Conservation (phyloP, 2,797 vertebrate genomes). For the Labeo calbasu region DNA sequence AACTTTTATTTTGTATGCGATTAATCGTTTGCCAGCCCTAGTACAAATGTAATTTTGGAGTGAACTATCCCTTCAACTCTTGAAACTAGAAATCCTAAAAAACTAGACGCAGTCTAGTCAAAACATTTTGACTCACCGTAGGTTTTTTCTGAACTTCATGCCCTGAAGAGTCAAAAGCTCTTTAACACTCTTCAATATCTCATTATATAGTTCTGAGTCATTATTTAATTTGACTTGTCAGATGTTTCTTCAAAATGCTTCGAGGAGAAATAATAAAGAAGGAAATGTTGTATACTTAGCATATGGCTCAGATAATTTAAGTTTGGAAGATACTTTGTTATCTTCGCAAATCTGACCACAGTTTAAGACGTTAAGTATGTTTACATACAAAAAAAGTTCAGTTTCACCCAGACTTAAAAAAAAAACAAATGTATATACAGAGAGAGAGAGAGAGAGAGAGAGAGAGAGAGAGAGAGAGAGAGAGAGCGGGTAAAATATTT, state of each 20-base stretch:
- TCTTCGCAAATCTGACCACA: not conserved
- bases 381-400: not conserved
- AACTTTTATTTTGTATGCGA: too few relatives aligned
- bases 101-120: too few relatives aligned
- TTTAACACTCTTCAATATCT: not conserved
- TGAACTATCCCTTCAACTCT: too few relatives aligned
- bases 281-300: not conserved
- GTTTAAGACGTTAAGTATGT: not conserved
- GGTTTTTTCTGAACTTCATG: not conserved
- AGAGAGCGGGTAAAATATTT: too few relatives aligned
- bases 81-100: too few relatives aligned
- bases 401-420: not conserved
- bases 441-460: too few relatives aligned
- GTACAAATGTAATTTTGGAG: too few relatives aligned
- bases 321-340: not conserved
- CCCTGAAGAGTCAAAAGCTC: not conserved
- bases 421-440: too few relatives aligned
- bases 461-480: too few relatives aligned
- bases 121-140: conserved; percentile 1
- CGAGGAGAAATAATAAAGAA: not conserved
- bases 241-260: not conserved
- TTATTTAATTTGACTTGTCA: not conserved
- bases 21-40: too few relatives aligned
- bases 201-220: not conserved
- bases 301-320: not conserved